A percentile compares a stretch with the other conserved stretches of the same genome.
These are phyloP conservation scores for Manacus vitellinus DNA, from an alignment of 2,113 vertebrate species.

Conservation along the genomic window DNA sequence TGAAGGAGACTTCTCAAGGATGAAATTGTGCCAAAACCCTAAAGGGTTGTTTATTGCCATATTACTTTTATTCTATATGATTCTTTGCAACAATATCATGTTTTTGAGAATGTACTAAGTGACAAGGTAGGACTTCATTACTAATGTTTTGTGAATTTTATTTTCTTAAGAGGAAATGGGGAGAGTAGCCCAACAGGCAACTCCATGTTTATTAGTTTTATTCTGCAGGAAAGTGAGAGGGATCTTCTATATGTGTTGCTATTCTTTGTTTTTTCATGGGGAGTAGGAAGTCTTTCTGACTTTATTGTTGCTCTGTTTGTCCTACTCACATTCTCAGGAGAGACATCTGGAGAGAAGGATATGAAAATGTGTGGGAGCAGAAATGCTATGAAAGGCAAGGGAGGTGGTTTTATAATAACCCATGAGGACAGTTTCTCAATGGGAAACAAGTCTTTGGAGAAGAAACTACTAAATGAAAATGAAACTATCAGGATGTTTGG, in stretches of 20 bases:
- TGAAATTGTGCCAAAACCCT: not conserved
- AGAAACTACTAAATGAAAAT: not conserved
- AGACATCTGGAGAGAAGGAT: not conserved
- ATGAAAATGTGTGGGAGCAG: not conserved
- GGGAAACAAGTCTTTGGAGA: not conserved
- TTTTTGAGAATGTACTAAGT: not conserved
- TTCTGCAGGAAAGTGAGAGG: not conserved
- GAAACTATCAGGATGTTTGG: not conserved
- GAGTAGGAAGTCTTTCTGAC: not conserved
- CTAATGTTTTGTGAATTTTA: not conserved
- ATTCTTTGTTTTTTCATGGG: not conserved
- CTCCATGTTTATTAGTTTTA: not conserved
- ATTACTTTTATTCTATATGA: not conserved
- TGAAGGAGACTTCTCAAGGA: slow-evolving; percentile 5
- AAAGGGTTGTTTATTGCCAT: not conserved
- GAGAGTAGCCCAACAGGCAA: not conserved
- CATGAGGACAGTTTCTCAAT: not conserved
- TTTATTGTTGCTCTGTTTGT: not conserved
- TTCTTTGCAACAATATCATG: not conserved
- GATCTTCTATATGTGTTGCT: not conserved
- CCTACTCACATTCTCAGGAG: not conserved
- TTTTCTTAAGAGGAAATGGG: not conserved
- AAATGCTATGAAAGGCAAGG: not conserved
- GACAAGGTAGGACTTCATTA: not conserved
- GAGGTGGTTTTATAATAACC: not conserved